Evolutionary conservation across 2,888 invertebrate genomes (phyloP).

Genomic region (Helicoverpa assulta): DNA sequence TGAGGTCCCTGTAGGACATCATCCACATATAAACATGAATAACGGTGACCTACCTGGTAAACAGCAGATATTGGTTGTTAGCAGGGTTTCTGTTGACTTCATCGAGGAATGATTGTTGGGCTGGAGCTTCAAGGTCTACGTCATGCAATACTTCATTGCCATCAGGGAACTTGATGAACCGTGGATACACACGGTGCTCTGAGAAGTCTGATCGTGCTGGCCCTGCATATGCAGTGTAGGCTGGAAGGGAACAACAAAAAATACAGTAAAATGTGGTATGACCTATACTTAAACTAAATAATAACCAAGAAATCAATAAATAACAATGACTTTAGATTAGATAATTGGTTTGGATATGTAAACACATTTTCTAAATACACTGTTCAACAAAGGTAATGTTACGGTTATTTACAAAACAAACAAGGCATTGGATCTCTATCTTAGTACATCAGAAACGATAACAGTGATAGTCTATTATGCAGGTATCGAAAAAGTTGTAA

Average conservation of each 20-base stretch:
- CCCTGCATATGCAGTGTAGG: conserved; percentile 65
- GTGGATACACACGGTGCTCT: conserved; percentile 62
- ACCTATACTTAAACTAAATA: too few species aligned
- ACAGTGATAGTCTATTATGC: not conserved
- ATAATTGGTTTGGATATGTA: too few species aligned
- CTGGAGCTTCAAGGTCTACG: conserved; percentile 72
- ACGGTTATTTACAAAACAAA: too few species aligned
- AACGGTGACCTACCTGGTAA: conserved; percentile 66
- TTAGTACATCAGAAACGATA: too few species aligned
- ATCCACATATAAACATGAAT: not conserved
- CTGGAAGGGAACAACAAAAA: conserved; percentile 48
- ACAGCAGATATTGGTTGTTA: conserved; percentile 70
- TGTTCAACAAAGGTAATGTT: too few species aligned
- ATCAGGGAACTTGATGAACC: conserved; percentile 71
- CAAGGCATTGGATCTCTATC: too few species aligned
- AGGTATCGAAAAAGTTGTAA: not conserved
- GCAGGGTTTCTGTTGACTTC: conserved; percentile 69
- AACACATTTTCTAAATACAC: too few species aligned
- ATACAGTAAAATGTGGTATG: too few species aligned
- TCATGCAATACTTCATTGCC: conserved; percentile 68
- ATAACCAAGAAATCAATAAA: too few species aligned
- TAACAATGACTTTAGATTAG: too few species aligned
- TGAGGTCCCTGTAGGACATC: not conserved
- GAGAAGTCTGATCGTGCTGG: conserved; percentile 59
- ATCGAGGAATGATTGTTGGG: conserved; percentile 64